Conservation (phyloP, 2,888 invertebrate species). For the Cetonia aurata region DNA sequence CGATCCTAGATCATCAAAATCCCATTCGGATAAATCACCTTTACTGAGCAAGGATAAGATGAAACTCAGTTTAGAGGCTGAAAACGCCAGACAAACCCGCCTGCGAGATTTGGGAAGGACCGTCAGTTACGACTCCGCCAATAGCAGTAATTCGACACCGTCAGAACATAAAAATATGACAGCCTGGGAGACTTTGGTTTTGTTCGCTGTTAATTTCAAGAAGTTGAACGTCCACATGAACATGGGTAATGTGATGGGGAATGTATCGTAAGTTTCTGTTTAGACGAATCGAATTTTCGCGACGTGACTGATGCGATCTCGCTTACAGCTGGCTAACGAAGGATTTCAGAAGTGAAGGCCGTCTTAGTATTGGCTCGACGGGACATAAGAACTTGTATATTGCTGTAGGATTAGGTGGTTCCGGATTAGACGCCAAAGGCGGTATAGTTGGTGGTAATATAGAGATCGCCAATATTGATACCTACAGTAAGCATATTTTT, state of each 20-base stretch:
- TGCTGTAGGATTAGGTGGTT: slow-evolving; percentile 88
- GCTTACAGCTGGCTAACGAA: slow-evolving; percentile 87
- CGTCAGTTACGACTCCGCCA: slow-evolving; percentile 70
- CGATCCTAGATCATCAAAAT: slow-evolving; percentile 51
- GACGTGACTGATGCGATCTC: neutral
- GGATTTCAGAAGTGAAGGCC: slow-evolving; percentile 91
- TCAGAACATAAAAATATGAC: slow-evolving; percentile 76
- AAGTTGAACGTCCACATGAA: slow-evolving; percentile 98
- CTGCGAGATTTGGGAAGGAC: slow-evolving; percentile 71
- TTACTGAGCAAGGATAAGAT: slow-evolving; percentile 70
- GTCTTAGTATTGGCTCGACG: slow-evolving; percentile 92
- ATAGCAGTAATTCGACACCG: slow-evolving; percentile 69
- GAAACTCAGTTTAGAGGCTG: slow-evolving; percentile 70
- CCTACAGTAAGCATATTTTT: slow-evolving; percentile 74
- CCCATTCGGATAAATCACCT: slow-evolving; percentile 59
- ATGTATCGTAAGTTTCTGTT: slow-evolving; percentile 79
- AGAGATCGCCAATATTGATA: slow-evolving; percentile 89
- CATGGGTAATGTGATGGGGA: slow-evolving; percentile 99
- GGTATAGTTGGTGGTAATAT: slow-evolving; percentile 98
- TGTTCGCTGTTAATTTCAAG: slow-evolving; percentile 96
- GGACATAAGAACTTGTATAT: slow-evolving; percentile 95
- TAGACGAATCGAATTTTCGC: neutral
- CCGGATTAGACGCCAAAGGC: slow-evolving; percentile 94
- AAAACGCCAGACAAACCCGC: slow-evolving; percentile 67
- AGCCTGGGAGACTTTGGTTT: slow-evolving; percentile 95